Base-by-base conservation (phyloP, 2,113 vertebrate species). In the Sorex araneus region DNA sequence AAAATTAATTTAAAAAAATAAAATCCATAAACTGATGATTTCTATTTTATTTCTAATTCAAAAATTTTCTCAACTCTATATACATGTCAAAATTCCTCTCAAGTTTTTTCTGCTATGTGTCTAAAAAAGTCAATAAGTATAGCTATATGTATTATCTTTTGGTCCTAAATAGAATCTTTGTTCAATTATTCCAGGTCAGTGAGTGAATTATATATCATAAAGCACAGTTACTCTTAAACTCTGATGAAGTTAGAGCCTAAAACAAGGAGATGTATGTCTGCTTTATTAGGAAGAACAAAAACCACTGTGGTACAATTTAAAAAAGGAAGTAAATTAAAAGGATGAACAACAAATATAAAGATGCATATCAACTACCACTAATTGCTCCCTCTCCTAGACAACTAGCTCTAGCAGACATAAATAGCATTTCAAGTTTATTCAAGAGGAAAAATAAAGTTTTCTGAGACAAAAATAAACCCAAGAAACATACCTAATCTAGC, bases 101-200 rank as follows among this genome's bases (percentile, higher is more conserved):
- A 66, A 57, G 8, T 73, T 21, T 71, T 83, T 92, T 54, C 8
- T n/a, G 92, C 43, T 66, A 3, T 28, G 75, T 19, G 32, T 84
- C 36, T 92, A 78, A 94, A 83, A 87, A 86, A 69, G 47, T 66
- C 69, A 30, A 43, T 15, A 74, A 71, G 23, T 70, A 18, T 45
- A 79, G 74, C 25, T 21, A 15, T 57, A 80, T 16, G 25, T 45
- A 63, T 36, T 32, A 60, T 66, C 60, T 27, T 86, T 77, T 34
- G 19, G 21, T 69, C 47, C 19, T 27, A 87, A 80, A 76, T 71
- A 60, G 71, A 80, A 76, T 77, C 25, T 82, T 75, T 45, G 4
- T n/a, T 80, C 73, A 84, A 1, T 30, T 45, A 50, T 43, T 23
- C 23, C 75, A 75, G 21, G 25, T 60, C 18, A 71, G 40, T 79